Base-by-base conservation (phyloP, 2,888 invertebrate species). In the Metalampra italica region DNA sequence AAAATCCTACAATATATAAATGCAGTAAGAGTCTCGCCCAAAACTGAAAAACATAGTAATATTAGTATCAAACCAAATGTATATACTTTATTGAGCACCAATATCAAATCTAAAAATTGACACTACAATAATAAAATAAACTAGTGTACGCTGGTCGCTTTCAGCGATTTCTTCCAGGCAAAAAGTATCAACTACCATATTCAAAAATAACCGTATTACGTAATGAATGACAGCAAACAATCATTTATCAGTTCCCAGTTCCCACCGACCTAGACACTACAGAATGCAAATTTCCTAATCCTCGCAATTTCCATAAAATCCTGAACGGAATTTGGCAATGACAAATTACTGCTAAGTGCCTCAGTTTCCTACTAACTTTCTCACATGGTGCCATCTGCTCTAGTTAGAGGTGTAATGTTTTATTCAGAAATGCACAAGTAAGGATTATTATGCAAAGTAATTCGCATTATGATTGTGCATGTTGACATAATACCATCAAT, bases 401-500 rank as follows among this genome's bases (percentile, higher is more conserved):
- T 68, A 66, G 67, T 73, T 74, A 69, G 67, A 46, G 56, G 22
- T n/a, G n/a, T 62, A 60, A 82, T 81, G 81, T 76, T 78, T 78
- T 79, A 86, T 85, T 78, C 83, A 84, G 66, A 82, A 80, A 85
- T 82, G 82, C 82, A 79, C 77, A 68, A 71, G 75, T 77, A 76
- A 75, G 71, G 64, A 79, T 83, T 87, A 74, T 88, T 69, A 89
- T 89, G 89, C 81, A 81, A 88, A 88, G 71, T 69, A 56, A 67
- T 64, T 60, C 52, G 67, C 62, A 77, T 82, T 85, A 71, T 78
- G 76, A 78, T 82, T 78, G 82, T 78, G 72, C 65, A 81, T 86
- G 87, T 87, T 88, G 89, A 86, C 85, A 88, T 88, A 88, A 88
- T 87, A 87, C 82, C 82, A 87, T 86, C 87, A 84, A 86, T 87